phyloP scores from a whole-genome alignment of 2,113 vertebrate genomes.

The Sinocyclocheilus anshuiensis region DNA sequence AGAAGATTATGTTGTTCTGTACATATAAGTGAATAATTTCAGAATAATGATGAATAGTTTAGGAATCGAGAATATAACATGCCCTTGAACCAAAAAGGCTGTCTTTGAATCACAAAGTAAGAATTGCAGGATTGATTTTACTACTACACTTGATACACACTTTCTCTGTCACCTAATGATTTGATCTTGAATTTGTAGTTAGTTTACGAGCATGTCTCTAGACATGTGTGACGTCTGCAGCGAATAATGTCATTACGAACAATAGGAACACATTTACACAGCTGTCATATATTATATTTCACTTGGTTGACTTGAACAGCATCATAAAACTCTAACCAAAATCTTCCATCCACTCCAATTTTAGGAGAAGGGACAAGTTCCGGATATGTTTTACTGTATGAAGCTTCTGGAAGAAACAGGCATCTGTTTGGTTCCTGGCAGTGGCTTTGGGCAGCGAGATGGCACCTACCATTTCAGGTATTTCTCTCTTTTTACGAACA shows the following conservation, averaged over 20 bases:
- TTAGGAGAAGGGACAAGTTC: constrained; percentile 73
- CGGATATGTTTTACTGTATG: constrained; percentile 85
- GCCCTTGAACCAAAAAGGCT: background rate
- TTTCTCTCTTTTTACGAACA: background rate
- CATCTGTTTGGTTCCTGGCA: constrained; percentile 83
- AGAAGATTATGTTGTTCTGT: background rate
- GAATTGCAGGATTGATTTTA: background rate
- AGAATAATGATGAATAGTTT: background rate
- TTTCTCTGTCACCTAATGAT: too few relatives aligned
- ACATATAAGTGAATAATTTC: background rate
- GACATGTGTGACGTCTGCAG: too few relatives aligned
- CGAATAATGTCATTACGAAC: too few relatives aligned
- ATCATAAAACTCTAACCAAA: background rate
- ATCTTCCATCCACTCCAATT: constrained; percentile 52
- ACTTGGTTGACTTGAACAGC: background rate
- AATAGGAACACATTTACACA: too few relatives aligned
- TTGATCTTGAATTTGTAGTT: background rate
- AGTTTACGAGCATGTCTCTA: background rate
- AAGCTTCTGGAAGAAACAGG: constrained; percentile 80
- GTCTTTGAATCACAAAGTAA: background rate
- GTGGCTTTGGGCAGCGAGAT: constrained; percentile 81
- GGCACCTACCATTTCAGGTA: constrained; percentile 85
- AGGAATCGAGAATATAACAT: background rate
- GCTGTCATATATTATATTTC: background rate
- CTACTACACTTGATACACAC: background rate